Conservation (phyloP, 2,888 invertebrate genomes). For the Notodonta ziczac region DNA sequence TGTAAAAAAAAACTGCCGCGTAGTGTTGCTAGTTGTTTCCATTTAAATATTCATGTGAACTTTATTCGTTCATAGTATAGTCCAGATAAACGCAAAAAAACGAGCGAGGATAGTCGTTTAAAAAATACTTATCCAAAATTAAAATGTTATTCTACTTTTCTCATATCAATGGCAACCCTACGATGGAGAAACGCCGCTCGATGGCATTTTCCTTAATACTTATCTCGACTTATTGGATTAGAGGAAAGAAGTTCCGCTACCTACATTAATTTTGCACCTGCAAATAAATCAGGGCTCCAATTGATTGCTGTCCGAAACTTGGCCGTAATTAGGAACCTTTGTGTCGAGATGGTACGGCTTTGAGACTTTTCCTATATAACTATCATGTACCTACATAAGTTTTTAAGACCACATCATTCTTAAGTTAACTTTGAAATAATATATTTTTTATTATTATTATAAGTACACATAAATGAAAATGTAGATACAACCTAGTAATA, state of each 20-base stretch:
- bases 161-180: not conserved
- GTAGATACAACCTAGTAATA: too few species aligned
- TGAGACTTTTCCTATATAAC: too few species aligned
- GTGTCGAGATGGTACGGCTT: not conserved
- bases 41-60: too few species aligned
- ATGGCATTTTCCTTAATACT: constrained; percentile 2
- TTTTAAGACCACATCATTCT: too few species aligned
- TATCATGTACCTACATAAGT: too few species aligned
- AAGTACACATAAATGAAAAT: too few species aligned
- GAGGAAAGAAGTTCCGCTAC: constrained; percentile 1
- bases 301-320: constrained; percentile 30
- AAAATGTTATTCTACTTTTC: constrained; percentile 15
- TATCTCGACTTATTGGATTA: constrained; percentile 6
- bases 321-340: constrained; percentile 34
- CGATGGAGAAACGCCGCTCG: not conserved
- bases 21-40: not conserved
- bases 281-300: constrained; percentile 29
- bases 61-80: too few species aligned
- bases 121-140: too few species aligned
- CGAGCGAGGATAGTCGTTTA: too few species aligned
- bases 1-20: constrained; percentile 26
- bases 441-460: too few species aligned
- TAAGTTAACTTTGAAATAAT: too few species aligned
- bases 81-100: too few species aligned
- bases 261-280: constrained; percentile 13